A percentile compares a stretch with the other conserved stretches of the same genome.
Conservation (phyloP, 2,888 invertebrate genomes). For the Perdita meconis region DNA sequence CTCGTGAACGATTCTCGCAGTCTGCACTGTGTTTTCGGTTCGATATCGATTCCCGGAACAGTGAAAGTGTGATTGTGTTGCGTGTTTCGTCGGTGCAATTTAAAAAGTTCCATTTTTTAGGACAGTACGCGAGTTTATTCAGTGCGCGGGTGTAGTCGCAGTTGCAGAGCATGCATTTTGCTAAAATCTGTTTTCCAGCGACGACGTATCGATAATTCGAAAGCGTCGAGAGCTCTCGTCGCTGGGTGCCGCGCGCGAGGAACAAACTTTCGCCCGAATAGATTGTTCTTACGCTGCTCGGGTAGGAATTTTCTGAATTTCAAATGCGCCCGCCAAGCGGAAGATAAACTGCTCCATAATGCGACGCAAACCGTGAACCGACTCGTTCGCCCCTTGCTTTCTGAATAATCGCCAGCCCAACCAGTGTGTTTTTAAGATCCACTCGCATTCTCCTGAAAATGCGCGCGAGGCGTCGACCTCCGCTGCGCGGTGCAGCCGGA, state of each 20-base stretch:
- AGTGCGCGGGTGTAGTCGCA: too few species aligned
- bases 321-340: conserved; percentile 9
- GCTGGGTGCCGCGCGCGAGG: conserved; percentile 4
- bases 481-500: background rate
- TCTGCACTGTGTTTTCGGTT: too few species aligned
- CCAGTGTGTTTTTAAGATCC: background rate
- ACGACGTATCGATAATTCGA: background rate
- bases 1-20: too few species aligned
- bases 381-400: background rate
- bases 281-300: background rate
- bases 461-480: background rate
- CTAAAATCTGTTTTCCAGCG: too few species aligned
- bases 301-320: conserved; percentile 24
- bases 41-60: too few species aligned
- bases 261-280: background rate
- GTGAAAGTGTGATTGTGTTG: too few species aligned
- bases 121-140: too few species aligned
- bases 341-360: conserved; percentile 10
- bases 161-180: too few species aligned
- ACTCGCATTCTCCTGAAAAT: background rate
- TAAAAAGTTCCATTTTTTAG: too few species aligned
- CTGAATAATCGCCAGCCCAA: conserved; percentile 5
- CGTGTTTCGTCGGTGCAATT: too few species aligned
- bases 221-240: background rate
- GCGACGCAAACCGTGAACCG: background rate